These are phyloP conservation scores for Gorsachius goisagi DNA, from an alignment of 2,113 vertebrate genomes.

Conservation along the genomic window DNA sequence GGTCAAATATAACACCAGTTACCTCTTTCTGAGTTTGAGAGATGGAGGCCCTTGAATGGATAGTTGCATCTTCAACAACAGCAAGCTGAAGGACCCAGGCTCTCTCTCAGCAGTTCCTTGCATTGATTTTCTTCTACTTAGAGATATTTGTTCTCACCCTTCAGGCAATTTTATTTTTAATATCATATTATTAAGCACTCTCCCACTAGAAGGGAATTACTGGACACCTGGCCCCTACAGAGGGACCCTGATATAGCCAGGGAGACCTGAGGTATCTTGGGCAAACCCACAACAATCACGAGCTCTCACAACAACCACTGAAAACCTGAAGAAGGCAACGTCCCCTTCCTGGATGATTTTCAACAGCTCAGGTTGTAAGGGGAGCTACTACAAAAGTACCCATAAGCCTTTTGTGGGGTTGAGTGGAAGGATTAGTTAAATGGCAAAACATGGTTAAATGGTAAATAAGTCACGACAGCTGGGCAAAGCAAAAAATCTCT, in stretches of 20 bases:
- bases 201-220: neutral
- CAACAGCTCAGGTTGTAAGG: neutral
- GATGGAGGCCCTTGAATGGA: neutral
- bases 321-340: neutral
- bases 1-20: neutral
- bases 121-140: neutral
- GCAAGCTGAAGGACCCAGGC: neutral
- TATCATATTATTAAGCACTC: neutral
- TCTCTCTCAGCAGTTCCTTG: neutral
- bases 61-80: neutral
- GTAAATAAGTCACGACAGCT: neutral
- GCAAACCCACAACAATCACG: accelerated
- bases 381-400: accelerated
- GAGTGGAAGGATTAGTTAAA: neutral
- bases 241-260: accelerated
- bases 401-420: neutral
- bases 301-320: accelerated
- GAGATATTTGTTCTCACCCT: neutral
- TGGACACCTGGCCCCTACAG: neutral
- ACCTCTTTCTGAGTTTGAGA: neutral
- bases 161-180: neutral
- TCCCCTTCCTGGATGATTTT: accelerated
- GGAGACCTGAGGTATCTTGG: accelerated
- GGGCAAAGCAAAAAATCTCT: neutral
- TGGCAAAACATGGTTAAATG: neutral